Base-by-base conservation (phyloP, 2,113 vertebrate species). In the Acrocephalus arundinaceus region DNA sequence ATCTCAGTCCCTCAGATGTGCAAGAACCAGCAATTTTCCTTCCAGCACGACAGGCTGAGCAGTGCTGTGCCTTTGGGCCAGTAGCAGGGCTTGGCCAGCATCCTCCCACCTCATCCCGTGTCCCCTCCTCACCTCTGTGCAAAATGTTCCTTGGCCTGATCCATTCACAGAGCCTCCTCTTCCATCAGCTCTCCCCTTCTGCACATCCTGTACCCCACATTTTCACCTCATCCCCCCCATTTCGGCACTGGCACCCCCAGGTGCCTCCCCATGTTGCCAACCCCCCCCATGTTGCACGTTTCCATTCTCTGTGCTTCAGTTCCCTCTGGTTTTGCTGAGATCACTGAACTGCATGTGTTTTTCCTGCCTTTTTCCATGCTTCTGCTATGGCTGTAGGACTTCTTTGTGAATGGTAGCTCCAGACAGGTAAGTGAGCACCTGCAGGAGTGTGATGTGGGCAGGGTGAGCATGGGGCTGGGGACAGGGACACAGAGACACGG, bases 311-410 rank as follows among this genome's bases (percentile, higher is more conserved):
- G 31, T 94, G 92, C 97, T 96, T 96, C 39, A 17, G 31, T 84
- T 96, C 87, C 88, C 79, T 33, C 95, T 95, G 30, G 94, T 98
- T 97, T 97, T 77, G 98, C 98, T 98, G 96, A 98, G 96, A 93
- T 98, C 98, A 98, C 98, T 97, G 98, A 98, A 99, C 97, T 98
- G 98, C 98, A 97, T 98, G 92, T 97, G 98, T 98, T 97, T 99
- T 97, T 98, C 94, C 97, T 98, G 98, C 98, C 98, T 98, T 99
- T 98, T 99, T 98, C 98, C 98, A 98, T 98, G 99, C 99, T 98
- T 99, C 99, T 98, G 98, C 98, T 98, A 97, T 99, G 98, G 98
- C 98, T 98, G 96, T 99, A 99, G 99, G 99, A 99, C 98, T 99
- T 99, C 99, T 99, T 99, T 98, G 98, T 98, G 98, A 99, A 98